These are phyloP conservation scores for Mormyrus lacerda DNA, from an alignment of 2,113 vertebrate species.

Conservation along the genomic window DNA sequence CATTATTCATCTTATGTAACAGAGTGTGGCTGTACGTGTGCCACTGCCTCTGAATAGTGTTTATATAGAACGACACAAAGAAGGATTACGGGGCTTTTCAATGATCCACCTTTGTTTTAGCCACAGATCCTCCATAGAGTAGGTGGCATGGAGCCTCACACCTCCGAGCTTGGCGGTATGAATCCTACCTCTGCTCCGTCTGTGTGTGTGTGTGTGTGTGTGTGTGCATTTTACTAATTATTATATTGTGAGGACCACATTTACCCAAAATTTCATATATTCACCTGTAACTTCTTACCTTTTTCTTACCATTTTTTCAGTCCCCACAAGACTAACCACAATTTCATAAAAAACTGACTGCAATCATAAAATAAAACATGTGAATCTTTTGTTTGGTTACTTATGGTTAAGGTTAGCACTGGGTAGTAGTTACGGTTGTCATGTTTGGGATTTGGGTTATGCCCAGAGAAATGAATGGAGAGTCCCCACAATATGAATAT, in stretches of 20 bases:
- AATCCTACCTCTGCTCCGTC: neutral
- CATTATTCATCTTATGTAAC: slow-evolving; percentile 20
- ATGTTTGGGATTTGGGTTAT: no score
- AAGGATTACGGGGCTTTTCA: neutral
- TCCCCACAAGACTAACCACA: no score
- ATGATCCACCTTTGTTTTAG: neutral
- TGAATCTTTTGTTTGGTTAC: no score
- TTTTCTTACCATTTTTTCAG: no score
- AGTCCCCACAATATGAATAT: no score
- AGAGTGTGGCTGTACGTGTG: neutral
- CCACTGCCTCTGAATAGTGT: neutral
- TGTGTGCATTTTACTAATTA: neutral
- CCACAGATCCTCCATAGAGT: neutral
- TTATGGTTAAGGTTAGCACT: no score
- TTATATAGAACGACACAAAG: neutral
- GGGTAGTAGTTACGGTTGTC: no score
- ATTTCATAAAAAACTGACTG: no score
- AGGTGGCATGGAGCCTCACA: neutral
- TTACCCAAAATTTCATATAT: no score
- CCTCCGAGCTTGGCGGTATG: neutral
- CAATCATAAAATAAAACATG: no score
- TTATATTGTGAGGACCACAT: neutral
- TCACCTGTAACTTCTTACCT: neutral
- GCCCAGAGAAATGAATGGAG: no score
- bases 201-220: neutral